Base-by-base conservation (phyloP, 2,113 vertebrate species). In the Leptocoma aspasia region DNA sequence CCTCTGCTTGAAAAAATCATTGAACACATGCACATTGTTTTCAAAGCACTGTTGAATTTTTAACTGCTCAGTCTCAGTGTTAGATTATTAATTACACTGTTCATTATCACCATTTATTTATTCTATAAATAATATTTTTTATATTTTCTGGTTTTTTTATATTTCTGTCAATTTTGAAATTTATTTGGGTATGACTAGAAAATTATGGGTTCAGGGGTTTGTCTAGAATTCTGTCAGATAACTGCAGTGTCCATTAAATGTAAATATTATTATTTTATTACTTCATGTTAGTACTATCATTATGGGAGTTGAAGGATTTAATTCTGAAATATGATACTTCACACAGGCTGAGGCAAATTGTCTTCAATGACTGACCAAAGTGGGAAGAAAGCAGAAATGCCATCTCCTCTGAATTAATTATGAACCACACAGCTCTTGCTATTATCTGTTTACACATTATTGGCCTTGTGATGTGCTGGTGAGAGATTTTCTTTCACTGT, bases 351-450 rank as follows among this genome's bases (percentile, higher is more conserved):
- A 89, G 65, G 59, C 70, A 66, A 39, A 57, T 85, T 89, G 77
- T 94, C 92, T 92, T 70, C 68, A 49, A 2, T n/a, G 73, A 61
- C 71, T 65, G 90, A 88, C 90, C 85, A 72, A 90, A 96, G 73
- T 15, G 11, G 71, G 80, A 78, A 82, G 82, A 92, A 85, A 52
- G 86, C 86, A 87, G 92, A 92, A 93, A 97, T 84, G 37, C 86
- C 89, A 71, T 93, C 76, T 95, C 94, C 68, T 92, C 39, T 96
- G 97, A 97, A 96, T 96, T 95, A 96, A 78, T 94, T 86, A 94
- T 80, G 89, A 97, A 53, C 66, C 69, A 63, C 89, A 77, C 86
- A 75, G 94, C 94, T 93, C 89, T 79, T 30, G 76, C 94, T 95
- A 71, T 90, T 95, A 89, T 92, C 95, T 96, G 89, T 96, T 97